Evolutionary conservation across 2,113 vertebrate genomes (phyloP), one percentile per base, ranked within the genome.

Genomic region (Hyla sarda): DNA sequence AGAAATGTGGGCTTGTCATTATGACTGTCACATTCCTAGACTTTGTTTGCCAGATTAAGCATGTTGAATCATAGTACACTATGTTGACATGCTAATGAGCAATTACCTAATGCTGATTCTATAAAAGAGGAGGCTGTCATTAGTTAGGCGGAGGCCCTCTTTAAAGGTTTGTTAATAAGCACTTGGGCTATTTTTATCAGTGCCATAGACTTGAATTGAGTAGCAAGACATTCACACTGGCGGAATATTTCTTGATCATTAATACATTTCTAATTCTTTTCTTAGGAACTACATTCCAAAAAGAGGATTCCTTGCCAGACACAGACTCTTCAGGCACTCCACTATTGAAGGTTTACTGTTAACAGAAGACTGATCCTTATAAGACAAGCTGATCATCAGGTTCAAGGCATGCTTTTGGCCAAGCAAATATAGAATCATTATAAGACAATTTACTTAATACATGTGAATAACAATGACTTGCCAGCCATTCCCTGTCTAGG

Each of bases 311-410:
- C 89, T 95, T 94, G 87, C 96, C 96, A 14, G 95, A 96, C 90
- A 96, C 95, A 7, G 94, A 99, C 90, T 98, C 96, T 0, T 99
- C 98, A 0, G 98, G 97, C 16, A 95, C 96, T 9, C 97, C 97
- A 19, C 93, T 99, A 89, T 94, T 99, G n/a, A 93, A 94, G 87
- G 94, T 94, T 75, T 94, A 95, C 74, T 95, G 94, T 80, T 94
- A 62, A 91, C 21, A 3, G n/a, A 65, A 34, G 60, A 48, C 37
- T 7, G 25, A 67, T 19, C n/a, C 60, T 21, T 34, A 5, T 11
- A 37, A 19, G 5, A 21, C 47, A 28, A 48, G 41, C 25, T 30
- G 1, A 32, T 32, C 7, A 1, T 11, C 56, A 17, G 14, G 8
- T 47, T 16, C 50, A 54, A 19, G 48, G 48, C 3, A 3, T 54